Percentiles rank a stretch among this genome's conserved stretches.
phyloP scores from a whole-genome alignment of 2,113 vertebrate species.

The Eonycteris spelaea region DNA sequence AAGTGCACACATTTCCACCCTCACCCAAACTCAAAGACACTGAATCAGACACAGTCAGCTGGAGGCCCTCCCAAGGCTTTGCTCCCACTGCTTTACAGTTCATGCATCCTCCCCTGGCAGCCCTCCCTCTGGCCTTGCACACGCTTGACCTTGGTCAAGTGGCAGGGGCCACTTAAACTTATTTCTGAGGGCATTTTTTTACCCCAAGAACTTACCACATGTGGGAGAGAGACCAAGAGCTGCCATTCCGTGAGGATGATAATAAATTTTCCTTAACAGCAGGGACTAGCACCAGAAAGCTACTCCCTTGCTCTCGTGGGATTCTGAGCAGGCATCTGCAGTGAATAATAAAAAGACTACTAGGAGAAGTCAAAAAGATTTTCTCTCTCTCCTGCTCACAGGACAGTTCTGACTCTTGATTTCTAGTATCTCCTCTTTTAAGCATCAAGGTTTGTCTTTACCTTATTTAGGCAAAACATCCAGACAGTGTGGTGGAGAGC shows the following conservation, averaged over 20 bases:
- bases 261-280: neutral
- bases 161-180: accelerated
- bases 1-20: neutral
- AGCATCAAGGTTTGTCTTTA: neutral
- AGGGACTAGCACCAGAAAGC: neutral
- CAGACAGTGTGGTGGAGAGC: neutral
- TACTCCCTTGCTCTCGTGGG: neutral
- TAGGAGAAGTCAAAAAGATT: neutral
- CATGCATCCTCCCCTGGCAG: neutral
- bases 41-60: neutral
- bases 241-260: conserved; percentile 25
- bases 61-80: neutral
- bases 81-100: neutral
- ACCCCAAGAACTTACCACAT: conserved; percentile 34
- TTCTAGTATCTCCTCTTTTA: neutral
- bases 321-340: neutral
- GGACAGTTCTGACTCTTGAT: neutral
- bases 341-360: neutral
- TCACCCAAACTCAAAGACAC: neutral
- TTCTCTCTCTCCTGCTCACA: neutral
- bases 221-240: neutral
- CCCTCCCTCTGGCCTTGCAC: neutral
- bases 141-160: no score
- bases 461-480: neutral
- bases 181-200: neutral